Percentiles rank a stretch among this genome's conserved stretches.
Conservation (phyloP, 1,140 invertebrate genomes). For the Pteromalus puparum region DNA sequence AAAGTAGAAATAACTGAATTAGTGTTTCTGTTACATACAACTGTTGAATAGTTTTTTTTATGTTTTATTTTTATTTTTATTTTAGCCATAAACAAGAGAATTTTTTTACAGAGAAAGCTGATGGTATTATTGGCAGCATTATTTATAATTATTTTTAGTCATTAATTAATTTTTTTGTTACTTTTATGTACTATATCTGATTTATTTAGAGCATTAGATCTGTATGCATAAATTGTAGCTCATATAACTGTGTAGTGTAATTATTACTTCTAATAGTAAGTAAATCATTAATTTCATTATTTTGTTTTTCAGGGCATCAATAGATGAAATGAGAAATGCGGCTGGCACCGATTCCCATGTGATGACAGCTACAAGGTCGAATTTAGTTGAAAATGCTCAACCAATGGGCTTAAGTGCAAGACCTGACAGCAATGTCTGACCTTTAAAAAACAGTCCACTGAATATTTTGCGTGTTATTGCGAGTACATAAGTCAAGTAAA, state of each 20-base stretch:
- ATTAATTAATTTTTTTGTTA: constrained; percentile 28
- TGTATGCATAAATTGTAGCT: neutral
- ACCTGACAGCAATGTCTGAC: constrained; percentile 82
- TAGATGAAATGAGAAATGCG: constrained; percentile 84
- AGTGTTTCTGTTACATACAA: neutral
- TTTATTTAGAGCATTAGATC: constrained; percentile 23
- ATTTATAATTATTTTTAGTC: constrained; percentile 35
- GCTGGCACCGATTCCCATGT: constrained; percentile 71
- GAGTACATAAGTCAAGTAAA: constrained; percentile 51
- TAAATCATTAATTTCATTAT: constrained; percentile 8
- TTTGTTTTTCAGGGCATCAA: constrained; percentile 79
- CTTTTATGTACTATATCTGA: constrained; percentile 9
- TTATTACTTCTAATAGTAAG: neutral
- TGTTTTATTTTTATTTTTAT: constrained; percentile 21
- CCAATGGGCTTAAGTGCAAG: constrained; percentile 83
- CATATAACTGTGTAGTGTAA: neutral
- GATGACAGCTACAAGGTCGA: constrained; percentile 77
- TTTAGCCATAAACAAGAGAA: neutral
- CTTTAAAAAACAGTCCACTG: constrained; percentile 52
- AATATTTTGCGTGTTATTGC: constrained; percentile 50
- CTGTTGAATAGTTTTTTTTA: too few relatives aligned
- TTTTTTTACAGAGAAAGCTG: constrained; percentile 42
- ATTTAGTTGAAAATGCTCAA: constrained; percentile 85
- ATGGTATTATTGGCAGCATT: constrained; percentile 8
- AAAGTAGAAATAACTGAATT: neutral